Conservation (phyloP, 2,888 invertebrate species). For the Galeruca laticollis region DNA sequence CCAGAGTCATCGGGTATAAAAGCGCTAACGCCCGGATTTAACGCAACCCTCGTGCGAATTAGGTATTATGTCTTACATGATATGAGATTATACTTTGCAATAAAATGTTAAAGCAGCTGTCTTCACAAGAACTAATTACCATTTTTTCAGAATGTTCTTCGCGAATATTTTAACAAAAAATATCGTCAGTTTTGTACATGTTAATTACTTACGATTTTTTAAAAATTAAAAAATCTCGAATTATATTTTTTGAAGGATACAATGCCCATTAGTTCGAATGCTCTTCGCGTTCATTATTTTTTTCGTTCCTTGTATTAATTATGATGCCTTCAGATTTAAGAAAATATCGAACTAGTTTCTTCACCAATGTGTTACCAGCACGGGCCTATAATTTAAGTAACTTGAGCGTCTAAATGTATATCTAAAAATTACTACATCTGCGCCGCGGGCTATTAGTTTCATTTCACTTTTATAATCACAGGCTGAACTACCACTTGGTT, state of each 20-base stretch:
- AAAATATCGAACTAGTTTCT: slow-evolving; percentile 26
- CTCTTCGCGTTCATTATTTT: background rate
- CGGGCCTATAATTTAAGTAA: slow-evolving; percentile 34
- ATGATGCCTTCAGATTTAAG: slow-evolving; percentile 7
- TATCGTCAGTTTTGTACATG: too few relatives aligned
- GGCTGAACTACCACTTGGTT: slow-evolving; percentile 30
- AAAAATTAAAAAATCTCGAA: background rate
- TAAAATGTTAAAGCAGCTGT: too few relatives aligned
- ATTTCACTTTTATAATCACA: slow-evolving; percentile 29
- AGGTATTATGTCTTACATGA: too few relatives aligned
- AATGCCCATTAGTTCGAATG: background rate
- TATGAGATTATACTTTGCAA: too few relatives aligned
- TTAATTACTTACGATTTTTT: too few relatives aligned
- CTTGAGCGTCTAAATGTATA: slow-evolving; percentile 19
- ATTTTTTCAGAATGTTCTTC: too few relatives aligned
- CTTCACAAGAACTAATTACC: too few relatives aligned
- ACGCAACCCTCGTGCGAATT: too few relatives aligned
- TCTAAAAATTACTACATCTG: slow-evolving; percentile 18
- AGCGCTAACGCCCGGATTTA: too few relatives aligned
- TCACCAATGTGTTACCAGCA: slow-evolving; percentile 23
- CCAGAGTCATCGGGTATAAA: too few relatives aligned
- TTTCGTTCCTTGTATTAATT: slow-evolving; percentile 1
- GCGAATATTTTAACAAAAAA: too few relatives aligned
- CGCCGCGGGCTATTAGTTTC: slow-evolving; percentile 28
- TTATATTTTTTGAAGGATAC: background rate